Evolutionary conservation across 2,797 vertebrate genomes (phyloP).

Genomic region (Numenius phaeopus): DNA sequence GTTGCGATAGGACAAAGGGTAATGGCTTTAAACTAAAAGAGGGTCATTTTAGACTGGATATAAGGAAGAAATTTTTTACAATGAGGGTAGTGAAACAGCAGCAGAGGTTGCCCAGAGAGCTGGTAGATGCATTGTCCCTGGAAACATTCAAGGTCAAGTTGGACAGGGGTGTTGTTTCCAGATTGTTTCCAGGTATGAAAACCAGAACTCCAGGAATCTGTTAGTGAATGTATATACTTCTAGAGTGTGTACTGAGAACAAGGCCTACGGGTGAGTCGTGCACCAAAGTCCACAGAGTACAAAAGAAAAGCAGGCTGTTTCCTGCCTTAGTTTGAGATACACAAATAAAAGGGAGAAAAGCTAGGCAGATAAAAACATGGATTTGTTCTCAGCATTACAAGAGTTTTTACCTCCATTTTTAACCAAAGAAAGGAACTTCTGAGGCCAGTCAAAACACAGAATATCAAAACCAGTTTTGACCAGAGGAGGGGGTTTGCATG

Average conservation of each 20-base stretch:
- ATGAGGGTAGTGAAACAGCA: neutral
- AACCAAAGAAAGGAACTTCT: neutral
- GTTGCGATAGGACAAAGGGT: neutral
- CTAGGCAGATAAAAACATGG: neutral
- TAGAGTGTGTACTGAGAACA: neutral
- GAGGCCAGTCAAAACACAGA: neutral
- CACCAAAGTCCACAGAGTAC: neutral
- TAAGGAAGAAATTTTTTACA: neutral
- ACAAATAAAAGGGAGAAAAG: neutral
- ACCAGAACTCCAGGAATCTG: neutral
- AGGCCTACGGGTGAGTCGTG: neutral
- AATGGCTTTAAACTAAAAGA: neutral
- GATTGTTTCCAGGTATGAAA: neutral
- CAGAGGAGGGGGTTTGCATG: neutral
- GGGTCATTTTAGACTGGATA: neutral
- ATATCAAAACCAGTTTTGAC: neutral
- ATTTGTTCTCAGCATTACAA: neutral
- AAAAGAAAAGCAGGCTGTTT: neutral
- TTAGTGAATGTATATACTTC: neutral
- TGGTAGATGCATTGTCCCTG: neutral
- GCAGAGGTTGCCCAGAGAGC: neutral
- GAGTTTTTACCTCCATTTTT: neutral
- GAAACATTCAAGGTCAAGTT: neutral
- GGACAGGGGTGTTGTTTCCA: too few relatives aligned
- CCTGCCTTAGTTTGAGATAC: neutral